Percentiles rank a stretch among this genome's conserved stretches.
phyloP scores from a whole-genome alignment of 2,888 invertebrate genomes.

The Epistrophe eligans region DNA sequence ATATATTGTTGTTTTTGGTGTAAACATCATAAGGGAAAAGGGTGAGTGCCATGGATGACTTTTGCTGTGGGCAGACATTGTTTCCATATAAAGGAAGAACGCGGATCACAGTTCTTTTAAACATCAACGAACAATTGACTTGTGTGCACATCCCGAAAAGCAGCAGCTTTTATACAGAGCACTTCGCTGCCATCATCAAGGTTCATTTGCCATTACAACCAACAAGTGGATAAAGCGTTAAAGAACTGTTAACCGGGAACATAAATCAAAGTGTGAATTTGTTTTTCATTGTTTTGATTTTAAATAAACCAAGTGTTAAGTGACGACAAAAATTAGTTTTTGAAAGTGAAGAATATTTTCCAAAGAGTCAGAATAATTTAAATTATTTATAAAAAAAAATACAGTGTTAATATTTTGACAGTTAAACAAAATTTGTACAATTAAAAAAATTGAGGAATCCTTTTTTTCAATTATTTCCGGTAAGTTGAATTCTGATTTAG shows the following conservation, averaged over 20 bases:
- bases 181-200: constrained; percentile 52
- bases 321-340: not conserved
- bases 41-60: constrained; percentile 55
- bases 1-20: constrained; percentile 25
- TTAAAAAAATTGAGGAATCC: not conserved
- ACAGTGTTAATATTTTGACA: not conserved
- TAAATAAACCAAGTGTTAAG: not conserved
- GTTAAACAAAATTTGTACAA: not conserved
- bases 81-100: constrained; percentile 72
- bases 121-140: constrained; percentile 73
- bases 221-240: constrained; percentile 61
- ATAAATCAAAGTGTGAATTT: constrained; percentile 26
- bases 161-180: constrained; percentile 37
- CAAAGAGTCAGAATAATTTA: not conserved
- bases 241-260: constrained; percentile 67
- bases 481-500: constrained; percentile 36
- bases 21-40: constrained; percentile 17
- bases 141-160: constrained; percentile 63
- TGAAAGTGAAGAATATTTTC: not conserved
- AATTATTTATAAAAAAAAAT: not conserved
- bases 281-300: constrained; percentile 15
- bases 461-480: constrained; percentile 36
- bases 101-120: constrained; percentile 66
- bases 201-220: constrained; percentile 40
- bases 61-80: constrained; percentile 44